Evolutionary conservation across 2,888 invertebrate genomes (phyloP).

Genomic region (Lasioglossum figueresi): DNA sequence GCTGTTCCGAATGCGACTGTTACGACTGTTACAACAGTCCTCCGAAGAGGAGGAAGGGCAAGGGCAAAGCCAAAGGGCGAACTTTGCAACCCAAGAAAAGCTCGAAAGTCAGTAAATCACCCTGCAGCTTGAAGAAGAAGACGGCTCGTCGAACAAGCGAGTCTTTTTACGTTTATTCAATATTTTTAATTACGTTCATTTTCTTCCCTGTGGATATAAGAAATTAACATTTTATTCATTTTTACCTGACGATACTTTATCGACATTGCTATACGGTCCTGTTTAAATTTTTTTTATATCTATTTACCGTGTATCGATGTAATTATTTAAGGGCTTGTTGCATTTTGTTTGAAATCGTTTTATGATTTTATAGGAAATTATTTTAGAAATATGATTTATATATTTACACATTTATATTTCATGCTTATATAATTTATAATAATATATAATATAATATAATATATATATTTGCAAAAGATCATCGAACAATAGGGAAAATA

Average conservation of each 20-base stretch:
- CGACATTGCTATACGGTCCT: not conserved
- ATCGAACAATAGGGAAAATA: too few relatives aligned
- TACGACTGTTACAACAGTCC: constrained; percentile 34
- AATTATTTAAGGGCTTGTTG: not conserved
- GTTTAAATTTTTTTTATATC: not conserved
- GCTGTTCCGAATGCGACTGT: not conserved
- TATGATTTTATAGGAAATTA: too few relatives aligned
- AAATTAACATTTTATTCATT: not conserved
- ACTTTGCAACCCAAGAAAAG: not conserved
- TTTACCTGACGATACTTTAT: not conserved
- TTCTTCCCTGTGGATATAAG: not conserved
- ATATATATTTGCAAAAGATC: too few relatives aligned
- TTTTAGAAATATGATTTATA: not conserved
- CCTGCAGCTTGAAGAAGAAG: constrained; percentile 14
- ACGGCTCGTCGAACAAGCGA: not conserved
- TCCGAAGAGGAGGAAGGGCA: constrained; percentile 30
- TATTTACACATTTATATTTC: too few relatives aligned
- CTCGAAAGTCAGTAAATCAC: not conserved
- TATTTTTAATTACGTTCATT: not conserved
- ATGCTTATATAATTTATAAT: too few relatives aligned
- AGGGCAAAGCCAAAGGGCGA: constrained; percentile 24
- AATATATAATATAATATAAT: too few relatives aligned
- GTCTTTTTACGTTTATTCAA: not conserved
- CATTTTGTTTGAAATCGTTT: not conserved
- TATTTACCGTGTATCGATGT: not conserved